Evolutionary conservation across 2,888 invertebrate genomes (phyloP).

Genomic region (Teleiodes luculella): DNA sequence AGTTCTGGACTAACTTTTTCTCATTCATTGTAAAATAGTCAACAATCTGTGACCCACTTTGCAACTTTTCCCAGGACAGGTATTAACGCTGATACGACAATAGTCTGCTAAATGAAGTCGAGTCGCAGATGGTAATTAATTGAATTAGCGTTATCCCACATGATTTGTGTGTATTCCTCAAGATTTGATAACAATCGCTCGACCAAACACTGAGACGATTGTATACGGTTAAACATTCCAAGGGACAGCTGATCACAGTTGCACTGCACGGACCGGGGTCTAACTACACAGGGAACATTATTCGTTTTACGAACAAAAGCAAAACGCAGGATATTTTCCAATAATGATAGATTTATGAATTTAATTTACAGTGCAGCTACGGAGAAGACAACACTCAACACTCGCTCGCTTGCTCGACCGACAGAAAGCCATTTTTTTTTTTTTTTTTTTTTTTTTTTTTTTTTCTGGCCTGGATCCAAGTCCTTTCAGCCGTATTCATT

Average conservation of each 20-base stretch:
- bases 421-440: too few relatives aligned
- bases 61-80: constrained; percentile 29
- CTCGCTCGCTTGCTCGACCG: too few relatives aligned
- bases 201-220: constrained; percentile 46
- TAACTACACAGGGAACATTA: constrained; percentile 25
- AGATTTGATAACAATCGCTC: constrained; percentile 64
- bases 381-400: too few relatives aligned
- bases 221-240: constrained; percentile 30
- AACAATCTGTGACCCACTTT: constrained; percentile 60
- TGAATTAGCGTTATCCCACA: constrained; percentile 53
- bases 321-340: constrained; percentile 21
- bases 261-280: constrained; percentile 8
- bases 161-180: constrained; percentile 50
- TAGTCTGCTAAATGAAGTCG: constrained; percentile 32
- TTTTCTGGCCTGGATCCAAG: too few relatives aligned
- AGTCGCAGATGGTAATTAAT: constrained; percentile 35
- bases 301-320: constrained; percentile 22
- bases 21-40: constrained; percentile 77
- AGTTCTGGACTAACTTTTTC: constrained; percentile 73
- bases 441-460: too few relatives aligned
- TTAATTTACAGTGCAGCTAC: too few relatives aligned
- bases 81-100: constrained; percentile 29
- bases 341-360: constrained; percentile 24
- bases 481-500: too few relatives aligned
- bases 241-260: constrained; percentile 17